Evolutionary conservation across 2,113 vertebrate species (phyloP), one percentile per base, ranked within the genome.

Genomic region (Dunckerocampus dactyliophorus): DNA sequence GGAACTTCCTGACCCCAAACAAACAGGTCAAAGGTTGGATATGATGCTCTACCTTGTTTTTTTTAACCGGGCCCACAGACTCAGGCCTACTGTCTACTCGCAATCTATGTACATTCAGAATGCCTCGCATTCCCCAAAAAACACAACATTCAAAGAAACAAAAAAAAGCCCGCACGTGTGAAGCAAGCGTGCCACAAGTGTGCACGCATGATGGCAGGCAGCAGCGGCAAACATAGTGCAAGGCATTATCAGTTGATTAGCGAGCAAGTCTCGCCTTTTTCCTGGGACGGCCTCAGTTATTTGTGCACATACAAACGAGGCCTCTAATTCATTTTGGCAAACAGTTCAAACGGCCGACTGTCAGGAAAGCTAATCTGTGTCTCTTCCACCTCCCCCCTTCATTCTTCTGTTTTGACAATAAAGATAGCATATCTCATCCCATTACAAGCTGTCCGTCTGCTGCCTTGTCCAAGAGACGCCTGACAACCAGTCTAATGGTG

Each of bases 341-440:
- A 13, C 61, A 85, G 88, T 90, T 92, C 91, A 92, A 91, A 91
- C 71, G 52, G 64, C 53, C 10, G 59, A 82, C 82, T 81, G 84
- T 88, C 86, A 89, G 89, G 86, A 89, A 90, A 83, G 80, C 85
- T 87, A 91, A 90, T 90, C 89, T 84, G 77, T 71, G 66, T 73
- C 83, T 77, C 72, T 79, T 31, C 4, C 17, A 15, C 17, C n/a
- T 37, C 79, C 84, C 79, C 79, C 64, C 80, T 88, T 91, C 90
- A 91, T 89, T 92, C 89, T 84, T 85, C 70, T 90, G 86, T 90
- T 91, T 90, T 90, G 85, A 91, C 89, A 91, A 90, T 90, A 91
- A 89, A 89, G 90, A 92, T 91, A 92, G 72, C 67, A 70, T 91
- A 92, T 91, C 91, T 69, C 82, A 81, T 89, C 83, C 80, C 81